Conservation (phyloP, 1,140 invertebrate species). For the Luehdorfia chinensis region DNA sequence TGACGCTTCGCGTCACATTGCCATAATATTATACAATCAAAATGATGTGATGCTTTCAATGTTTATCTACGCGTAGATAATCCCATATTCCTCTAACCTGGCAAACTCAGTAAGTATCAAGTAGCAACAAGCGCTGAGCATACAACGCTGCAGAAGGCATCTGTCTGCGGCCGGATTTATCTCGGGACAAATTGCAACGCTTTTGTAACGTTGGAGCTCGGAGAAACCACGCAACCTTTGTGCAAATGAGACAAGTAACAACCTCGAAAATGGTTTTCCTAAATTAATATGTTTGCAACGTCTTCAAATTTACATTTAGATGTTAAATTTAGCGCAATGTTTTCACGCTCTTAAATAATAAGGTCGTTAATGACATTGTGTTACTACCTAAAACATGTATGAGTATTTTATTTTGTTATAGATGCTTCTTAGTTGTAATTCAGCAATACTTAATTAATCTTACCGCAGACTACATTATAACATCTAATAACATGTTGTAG, state of each 20-base stretch:
- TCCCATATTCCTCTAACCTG: neutral
- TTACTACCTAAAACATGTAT: neutral
- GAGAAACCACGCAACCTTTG: constrained; percentile 34
- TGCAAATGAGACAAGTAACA: constrained; percentile 51
- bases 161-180: constrained; percentile 62
- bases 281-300: constrained; percentile 45
- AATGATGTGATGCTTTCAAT: neutral
- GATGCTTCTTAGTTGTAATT: no score
- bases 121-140: constrained; percentile 28
- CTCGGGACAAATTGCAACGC: constrained; percentile 58
- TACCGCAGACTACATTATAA: no score
- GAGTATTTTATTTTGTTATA: neutral
- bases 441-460: no score
- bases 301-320: constrained; percentile 24
- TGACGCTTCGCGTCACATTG: no score
- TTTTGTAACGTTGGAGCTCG: constrained; percentile 23
- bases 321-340: neutral
- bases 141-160: constrained; percentile 45
- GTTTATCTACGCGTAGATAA: neutral
- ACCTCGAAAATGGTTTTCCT: constrained; percentile 37
- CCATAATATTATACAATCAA: no score
- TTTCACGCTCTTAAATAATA: neutral
- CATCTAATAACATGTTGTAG: no score
- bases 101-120: neutral
- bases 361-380: neutral